These are phyloP conservation scores for Malaclemys terrapin DNA, from an alignment of 2,113 vertebrate species.

Conservation along the genomic window DNA sequence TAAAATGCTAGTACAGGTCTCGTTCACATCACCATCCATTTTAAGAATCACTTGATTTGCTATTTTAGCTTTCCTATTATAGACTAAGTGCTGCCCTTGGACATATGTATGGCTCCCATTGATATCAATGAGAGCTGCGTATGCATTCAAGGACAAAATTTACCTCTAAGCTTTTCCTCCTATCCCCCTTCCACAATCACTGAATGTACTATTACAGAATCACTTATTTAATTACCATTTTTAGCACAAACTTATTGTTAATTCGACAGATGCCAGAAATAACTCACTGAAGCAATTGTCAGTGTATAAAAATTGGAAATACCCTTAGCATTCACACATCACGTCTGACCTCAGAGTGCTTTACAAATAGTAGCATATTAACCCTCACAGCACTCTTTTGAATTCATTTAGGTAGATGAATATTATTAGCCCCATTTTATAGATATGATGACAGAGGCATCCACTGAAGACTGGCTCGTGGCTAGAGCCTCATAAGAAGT, in stretches of 20 bases:
- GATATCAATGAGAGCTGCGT: slow-evolving; percentile 51
- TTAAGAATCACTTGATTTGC: slow-evolving; percentile 38
- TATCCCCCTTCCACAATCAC: neutral
- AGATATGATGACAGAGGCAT: neutral
- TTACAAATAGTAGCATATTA: slow-evolving; percentile 40
- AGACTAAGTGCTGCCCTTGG: slow-evolving; percentile 51
- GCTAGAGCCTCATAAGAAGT: slow-evolving; percentile 2
- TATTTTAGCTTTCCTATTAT: neutral
- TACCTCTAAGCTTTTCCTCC: slow-evolving; percentile 36
- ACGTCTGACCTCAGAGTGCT: slow-evolving; percentile 3
- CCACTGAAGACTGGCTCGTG: slow-evolving; percentile 36
- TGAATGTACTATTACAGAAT: slow-evolving; percentile 26
- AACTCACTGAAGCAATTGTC: slow-evolving; percentile 50
- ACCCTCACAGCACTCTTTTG: neutral
- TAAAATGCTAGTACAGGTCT: slow-evolving; percentile 54
- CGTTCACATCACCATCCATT: slow-evolving; percentile 19
- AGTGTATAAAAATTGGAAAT: slow-evolving; percentile 37
- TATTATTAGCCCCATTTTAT: neutral
- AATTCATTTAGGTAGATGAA: neutral
- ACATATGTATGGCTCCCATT: slow-evolving; percentile 30
- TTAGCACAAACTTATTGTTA: slow-evolving; percentile 32
- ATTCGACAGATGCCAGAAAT: slow-evolving; percentile 27
- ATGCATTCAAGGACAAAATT: slow-evolving; percentile 10
- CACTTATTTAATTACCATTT: slow-evolving; percentile 45
- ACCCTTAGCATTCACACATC: neutral